Evolutionary conservation across 2,797 vertebrate species (phyloP).

Genomic region (Anguilla obscura): DNA sequence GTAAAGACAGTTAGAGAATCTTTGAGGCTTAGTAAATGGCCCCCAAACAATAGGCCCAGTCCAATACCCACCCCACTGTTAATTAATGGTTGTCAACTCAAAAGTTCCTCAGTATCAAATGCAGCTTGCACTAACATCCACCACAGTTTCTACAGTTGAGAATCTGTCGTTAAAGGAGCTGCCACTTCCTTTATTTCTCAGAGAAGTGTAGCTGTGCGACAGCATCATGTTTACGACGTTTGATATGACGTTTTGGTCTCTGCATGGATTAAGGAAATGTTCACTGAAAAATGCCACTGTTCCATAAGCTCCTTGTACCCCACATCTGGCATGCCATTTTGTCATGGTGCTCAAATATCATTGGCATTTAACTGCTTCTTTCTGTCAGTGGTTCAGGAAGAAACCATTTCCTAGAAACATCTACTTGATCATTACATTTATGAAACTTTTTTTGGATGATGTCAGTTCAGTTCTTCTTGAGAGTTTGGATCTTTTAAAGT

Average conservation of each 20-base stretch:
- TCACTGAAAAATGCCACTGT: not conserved
- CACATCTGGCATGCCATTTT: not conserved
- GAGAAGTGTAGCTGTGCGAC: not conserved
- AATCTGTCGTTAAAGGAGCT: not conserved
- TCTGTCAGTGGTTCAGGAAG: not conserved
- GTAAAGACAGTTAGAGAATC: not conserved
- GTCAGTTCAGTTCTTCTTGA: not conserved
- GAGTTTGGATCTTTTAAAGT: not conserved
- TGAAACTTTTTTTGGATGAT: not conserved
- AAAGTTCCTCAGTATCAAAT: not conserved
- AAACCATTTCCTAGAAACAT: not conserved
- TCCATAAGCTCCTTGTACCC: not conserved
- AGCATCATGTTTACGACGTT: not conserved
- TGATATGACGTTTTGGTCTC: not conserved
- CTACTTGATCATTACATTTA: not conserved
- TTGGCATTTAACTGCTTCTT: not conserved
- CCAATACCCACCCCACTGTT: not conserved
- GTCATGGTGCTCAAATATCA: not conserved
- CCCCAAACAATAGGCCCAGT: not conserved
- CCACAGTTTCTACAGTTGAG: not conserved
- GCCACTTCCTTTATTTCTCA: not conserved
- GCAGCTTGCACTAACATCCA: not conserved
- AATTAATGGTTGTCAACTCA: not conserved
- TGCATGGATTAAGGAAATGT: not conserved
- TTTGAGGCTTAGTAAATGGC: not conserved